phyloP scores from a whole-genome alignment of 2,113 vertebrate species.

The Plotosus lineatus region DNA sequence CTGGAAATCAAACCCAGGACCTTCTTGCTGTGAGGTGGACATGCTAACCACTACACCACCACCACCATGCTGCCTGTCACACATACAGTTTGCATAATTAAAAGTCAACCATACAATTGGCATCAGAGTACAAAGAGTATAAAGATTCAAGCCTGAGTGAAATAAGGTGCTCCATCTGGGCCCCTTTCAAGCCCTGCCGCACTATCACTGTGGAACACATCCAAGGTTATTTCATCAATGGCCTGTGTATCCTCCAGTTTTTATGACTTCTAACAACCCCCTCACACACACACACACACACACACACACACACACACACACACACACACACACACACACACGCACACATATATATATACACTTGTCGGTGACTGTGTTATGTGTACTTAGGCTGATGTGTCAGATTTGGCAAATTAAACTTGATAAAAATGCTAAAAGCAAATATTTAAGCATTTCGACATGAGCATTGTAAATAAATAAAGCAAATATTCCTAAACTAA shows the following conservation, averaged over 20 bases:
- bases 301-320: constrained; percentile 4
- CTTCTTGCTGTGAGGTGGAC: too few relatives aligned
- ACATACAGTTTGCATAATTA: constrained; percentile 39
- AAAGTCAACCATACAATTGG: constrained; percentile 75
- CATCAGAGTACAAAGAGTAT: constrained; percentile 72
- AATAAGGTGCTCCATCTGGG: constrained; percentile 69
- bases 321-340: constrained; percentile 11
- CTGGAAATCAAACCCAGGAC: too few relatives aligned
- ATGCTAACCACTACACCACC: too few relatives aligned
- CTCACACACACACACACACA: constrained; percentile 3
- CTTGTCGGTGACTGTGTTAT: neutral
- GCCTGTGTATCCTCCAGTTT: constrained; percentile 64
- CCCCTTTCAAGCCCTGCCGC: constrained; percentile 67
- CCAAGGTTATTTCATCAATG: constrained; percentile 73
- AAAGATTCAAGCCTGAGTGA: constrained; percentile 72
- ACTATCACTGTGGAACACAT: constrained; percentile 67
- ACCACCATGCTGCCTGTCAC: too few relatives aligned
- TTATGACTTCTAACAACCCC: constrained; percentile 50
- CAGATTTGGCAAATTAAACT: neutral
- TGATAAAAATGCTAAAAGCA: neutral
- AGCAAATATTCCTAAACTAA: too few relatives aligned
- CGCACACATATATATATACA: neutral
- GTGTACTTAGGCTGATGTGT: neutral
- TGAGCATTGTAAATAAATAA: too few relatives aligned
- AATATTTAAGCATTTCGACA: neutral